Conservation (phyloP, 1,140 invertebrate species). For the Caenorhabditis brenneri region DNA sequence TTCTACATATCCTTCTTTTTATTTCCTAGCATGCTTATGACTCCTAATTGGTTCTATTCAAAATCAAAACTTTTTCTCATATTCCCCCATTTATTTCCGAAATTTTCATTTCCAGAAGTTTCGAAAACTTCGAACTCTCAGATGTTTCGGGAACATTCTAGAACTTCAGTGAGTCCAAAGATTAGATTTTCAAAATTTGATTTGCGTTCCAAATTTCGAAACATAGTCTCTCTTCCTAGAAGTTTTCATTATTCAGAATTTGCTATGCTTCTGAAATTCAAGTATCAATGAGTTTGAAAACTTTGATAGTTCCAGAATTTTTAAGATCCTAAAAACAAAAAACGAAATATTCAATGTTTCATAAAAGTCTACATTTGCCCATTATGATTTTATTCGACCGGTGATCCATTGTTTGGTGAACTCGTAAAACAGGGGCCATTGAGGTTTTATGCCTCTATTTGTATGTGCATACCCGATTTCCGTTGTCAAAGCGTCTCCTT, state of each 20-base stretch:
- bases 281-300: too few species aligned
- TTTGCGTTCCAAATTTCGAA: too few species aligned
- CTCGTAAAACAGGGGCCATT: constrained; percentile 13
- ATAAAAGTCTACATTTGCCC: not conserved
- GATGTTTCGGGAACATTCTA: too few species aligned
- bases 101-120: not conserved
- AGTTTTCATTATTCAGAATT: too few species aligned
- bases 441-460: constrained; percentile 36
- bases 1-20: not conserved
- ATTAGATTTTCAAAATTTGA: too few species aligned
- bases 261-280: too few species aligned
- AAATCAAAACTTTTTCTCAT: not conserved
- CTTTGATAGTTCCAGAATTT: too few species aligned
- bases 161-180: too few species aligned
- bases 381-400: not conserved
- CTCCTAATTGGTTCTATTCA: constrained; percentile 27
- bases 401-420: constrained; percentile 32
- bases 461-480: constrained; percentile 43
- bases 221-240: too few species aligned
- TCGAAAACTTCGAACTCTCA: too few species aligned
- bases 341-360: not conserved
- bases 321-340: not conserved
- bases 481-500: constrained; percentile 4
- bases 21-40: not conserved
- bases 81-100: not conserved